Base-by-base conservation (phyloP, 2,888 invertebrate species). In the Drosophila barbarae region DNA sequence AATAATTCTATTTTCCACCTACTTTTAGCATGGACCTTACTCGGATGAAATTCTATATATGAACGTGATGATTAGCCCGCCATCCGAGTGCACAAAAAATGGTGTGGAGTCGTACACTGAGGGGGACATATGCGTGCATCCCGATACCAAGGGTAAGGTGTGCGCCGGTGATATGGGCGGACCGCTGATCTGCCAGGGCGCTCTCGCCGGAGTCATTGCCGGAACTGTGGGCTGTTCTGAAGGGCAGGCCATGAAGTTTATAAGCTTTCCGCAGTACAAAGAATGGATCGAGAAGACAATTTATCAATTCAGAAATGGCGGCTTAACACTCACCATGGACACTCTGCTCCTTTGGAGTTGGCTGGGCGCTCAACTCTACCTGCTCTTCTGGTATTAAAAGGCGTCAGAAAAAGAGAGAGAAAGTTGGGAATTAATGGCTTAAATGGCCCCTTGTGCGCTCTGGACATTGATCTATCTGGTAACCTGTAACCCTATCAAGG, bases 91-190 rank as follows among this genome's bases (percentile, higher is more conserved):
- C 34, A 7, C 18, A 18, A 18, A 18, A 0, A 1, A 28, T 10
- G 3, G 26, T 1, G 66, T n/a, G 7, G 26, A 0, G 0, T 18
- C 21, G 8, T 76, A 60, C 34, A 9, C 1, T 1, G 52, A 64
- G 0, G 41, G 35, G 2, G 67, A 52, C 12, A 39, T 82, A 2
- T 79, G 79, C 18, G 61, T 26, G 3, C 9, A 54, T 28, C 72
- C 80, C 23, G 5, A 21, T 0, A 23, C 8, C 1, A 38, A 26
- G 0, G 83, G 69, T 0, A 8, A 53, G 12, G 5, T 69, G 2
- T 79, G 79, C 42, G 56, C 80, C 7, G 79, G 79, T 1, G 79
- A 79, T 51, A 36, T 83, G 70, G 79, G 79, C 6, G 77, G 77
- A 1, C 79, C 79, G 1, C 28, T 79, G 1, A 34, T 83, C 2